Conservation (phyloP, 2,113 vertebrate species). For the Gallinago undulata region DNA sequence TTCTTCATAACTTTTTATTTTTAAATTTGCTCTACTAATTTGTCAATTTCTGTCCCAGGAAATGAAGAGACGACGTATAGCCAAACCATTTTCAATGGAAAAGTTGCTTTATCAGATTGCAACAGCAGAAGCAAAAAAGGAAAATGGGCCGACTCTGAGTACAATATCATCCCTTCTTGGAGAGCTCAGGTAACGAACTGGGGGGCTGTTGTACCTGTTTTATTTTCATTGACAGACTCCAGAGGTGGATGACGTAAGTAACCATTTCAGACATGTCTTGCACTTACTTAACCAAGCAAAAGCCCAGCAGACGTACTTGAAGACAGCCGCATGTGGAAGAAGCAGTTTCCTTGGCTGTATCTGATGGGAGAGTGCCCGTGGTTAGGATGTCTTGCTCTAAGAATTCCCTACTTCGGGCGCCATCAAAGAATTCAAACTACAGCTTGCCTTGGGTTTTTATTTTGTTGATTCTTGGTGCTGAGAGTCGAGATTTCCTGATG, state of each 20-base stretch:
- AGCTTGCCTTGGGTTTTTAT: neutral
- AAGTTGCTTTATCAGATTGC: constrained; percentile 99
- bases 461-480: neutral
- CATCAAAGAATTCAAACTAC: neutral
- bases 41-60: constrained; percentile 77
- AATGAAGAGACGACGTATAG: constrained; percentile 93
- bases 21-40: neutral
- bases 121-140: constrained; percentile 94
- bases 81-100: constrained; percentile 99
- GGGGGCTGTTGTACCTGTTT: neutral
- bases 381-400: neutral
- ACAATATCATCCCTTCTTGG: constrained; percentile 94
- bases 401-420: neutral
- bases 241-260: neutral
- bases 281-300: neutral
- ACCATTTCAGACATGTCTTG: neutral
- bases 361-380: neutral
- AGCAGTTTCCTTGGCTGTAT: neutral
- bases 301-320: neutral
- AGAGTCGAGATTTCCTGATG: neutral
- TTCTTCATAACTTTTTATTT: neutral
- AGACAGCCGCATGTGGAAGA: neutral
- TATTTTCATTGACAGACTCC: constrained; percentile 29
- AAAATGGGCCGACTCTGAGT: constrained; percentile 92
- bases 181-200: constrained; percentile 89